Percentiles rank a stretch among this genome's conserved stretches.
Evolutionary conservation across 2,113 vertebrate genomes (phyloP).

Genomic region (Cyprinodon brontotheroides): DNA sequence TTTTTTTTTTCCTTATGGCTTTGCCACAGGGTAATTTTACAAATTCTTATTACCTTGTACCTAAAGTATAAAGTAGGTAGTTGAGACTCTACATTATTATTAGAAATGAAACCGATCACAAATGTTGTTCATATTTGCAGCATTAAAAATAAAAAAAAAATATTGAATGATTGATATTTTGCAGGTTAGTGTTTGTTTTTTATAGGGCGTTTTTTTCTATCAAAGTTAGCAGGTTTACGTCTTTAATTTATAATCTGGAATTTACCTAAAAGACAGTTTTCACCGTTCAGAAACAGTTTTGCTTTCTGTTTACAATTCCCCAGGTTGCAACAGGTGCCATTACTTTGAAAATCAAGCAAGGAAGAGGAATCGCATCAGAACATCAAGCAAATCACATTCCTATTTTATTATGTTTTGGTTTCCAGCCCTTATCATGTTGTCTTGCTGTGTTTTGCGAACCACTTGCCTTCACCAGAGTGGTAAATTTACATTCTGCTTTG

Average conservation of each 20-base stretch:
- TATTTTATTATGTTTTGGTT: conserved; percentile 24
- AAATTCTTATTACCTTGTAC: not conserved
- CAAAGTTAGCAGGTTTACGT: not conserved
- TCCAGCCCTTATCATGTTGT: conserved; percentile 47
- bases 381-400: not conserved
- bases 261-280: not conserved
- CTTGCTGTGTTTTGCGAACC: conserved; percentile 62
- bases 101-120: not conserved
- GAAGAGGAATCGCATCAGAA: conserved; percentile 4
- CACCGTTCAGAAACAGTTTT: not conserved
- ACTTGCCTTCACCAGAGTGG: conserved; percentile 67
- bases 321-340: not conserved
- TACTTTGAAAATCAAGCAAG: conserved; percentile 16
- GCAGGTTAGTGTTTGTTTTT: not conserved
- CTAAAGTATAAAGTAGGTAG: not conserved
- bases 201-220: not conserved
- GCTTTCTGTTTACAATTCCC: not conserved
- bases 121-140: not conserved
- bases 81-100: not conserved
- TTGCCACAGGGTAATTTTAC: not conserved
- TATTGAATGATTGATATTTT: not conserved
- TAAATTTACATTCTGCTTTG: conserved; percentile 63
- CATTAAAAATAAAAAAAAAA: no score
- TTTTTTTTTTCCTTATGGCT: not conserved
- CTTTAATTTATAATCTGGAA: not conserved